Percentiles rank a stretch among this genome's conserved stretches.
Evolutionary conservation across 2,113 vertebrate species (phyloP).

Genomic region (Xiphophorus hellerii): DNA sequence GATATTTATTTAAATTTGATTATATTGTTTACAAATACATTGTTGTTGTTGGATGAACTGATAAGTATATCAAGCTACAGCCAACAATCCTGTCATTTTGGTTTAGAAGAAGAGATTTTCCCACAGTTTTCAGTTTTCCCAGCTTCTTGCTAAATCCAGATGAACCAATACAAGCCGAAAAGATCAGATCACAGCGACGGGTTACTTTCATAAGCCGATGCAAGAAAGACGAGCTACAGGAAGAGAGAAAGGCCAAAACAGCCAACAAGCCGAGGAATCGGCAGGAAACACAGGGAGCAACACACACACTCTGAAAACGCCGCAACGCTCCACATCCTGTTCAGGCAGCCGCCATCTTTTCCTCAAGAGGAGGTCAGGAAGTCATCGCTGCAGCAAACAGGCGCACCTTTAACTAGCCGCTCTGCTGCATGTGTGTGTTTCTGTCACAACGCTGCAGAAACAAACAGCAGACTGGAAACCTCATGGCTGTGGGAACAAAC

Average conservation of each 20-base stretch:
- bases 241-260: slow-evolving; percentile 42
- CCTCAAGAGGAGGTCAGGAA: slow-evolving; percentile 47
- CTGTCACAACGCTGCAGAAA: slow-evolving; percentile 2
- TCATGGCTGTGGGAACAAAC: slow-evolving; percentile 36
- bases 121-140: not conserved
- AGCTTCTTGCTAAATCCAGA: not conserved
- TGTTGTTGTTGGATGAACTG: too few relatives aligned
- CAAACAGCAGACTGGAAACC: not conserved
- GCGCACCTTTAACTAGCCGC: not conserved
- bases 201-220: not conserved
- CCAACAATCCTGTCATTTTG: not conserved
- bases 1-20: not conserved
- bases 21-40: too few relatives aligned
- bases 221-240: not conserved
- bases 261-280: slow-evolving; percentile 33
- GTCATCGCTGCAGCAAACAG: slow-evolving; percentile 39
- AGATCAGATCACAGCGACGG: not conserved
- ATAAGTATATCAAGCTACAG: not conserved
- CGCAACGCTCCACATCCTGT: slow-evolving; percentile 62
- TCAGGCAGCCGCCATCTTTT: slow-evolving; percentile 62
- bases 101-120: not conserved
- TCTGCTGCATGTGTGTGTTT: not conserved
- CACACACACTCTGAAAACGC: slow-evolving; percentile 2
- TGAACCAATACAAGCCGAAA: not conserved
- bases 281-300: slow-evolving; percentile 52